A percentile compares a stretch with the other conserved stretches of the same genome.
Evolutionary conservation across 1,140 invertebrate species (phyloP).

Genomic region (Halictus rubicundus): DNA sequence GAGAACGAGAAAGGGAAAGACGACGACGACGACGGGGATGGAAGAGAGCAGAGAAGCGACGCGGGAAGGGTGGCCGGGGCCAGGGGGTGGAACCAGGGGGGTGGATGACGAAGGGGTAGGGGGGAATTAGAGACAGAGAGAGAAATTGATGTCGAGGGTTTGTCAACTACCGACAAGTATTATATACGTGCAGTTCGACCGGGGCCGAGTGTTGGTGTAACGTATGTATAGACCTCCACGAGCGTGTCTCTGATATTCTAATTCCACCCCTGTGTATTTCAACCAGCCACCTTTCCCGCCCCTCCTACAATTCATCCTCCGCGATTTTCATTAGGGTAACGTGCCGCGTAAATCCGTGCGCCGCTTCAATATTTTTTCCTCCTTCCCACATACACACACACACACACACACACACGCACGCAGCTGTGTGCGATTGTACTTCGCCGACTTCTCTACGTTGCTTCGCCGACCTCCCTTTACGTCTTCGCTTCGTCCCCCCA

Average conservation of each 20-base stretch:
- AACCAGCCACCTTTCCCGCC: constrained; percentile 39
- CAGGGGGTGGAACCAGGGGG: neutral
- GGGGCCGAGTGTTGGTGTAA: constrained; percentile 41
- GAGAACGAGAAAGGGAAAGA: constrained; percentile 45
- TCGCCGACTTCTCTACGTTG: too few species aligned
- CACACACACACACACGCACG: too few species aligned
- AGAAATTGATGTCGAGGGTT: constrained; percentile 77
- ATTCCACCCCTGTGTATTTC: constrained; percentile 72
- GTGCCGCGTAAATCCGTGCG: constrained; percentile 69
- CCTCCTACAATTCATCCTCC: constrained; percentile 59
- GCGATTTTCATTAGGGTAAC: constrained; percentile 77
- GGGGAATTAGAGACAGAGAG: constrained; percentile 65
- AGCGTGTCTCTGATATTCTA: constrained; percentile 74
- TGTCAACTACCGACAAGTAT: constrained; percentile 75
- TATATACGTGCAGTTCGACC: constrained; percentile 67
- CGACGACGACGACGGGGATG: neutral
- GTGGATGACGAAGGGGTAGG: constrained; percentile 15
- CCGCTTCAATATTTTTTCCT: constrained; percentile 55
- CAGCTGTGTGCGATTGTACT: too few species aligned
- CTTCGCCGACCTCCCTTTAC: too few species aligned
- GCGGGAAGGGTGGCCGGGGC: constrained; percentile 21
- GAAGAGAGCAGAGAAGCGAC: constrained; percentile 27
- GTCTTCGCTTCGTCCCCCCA: neutral
- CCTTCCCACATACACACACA: neutral
- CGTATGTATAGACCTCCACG: constrained; percentile 47